These are phyloP conservation scores for Diachrysia chrysitis DNA, from an alignment of 2,888 invertebrate genomes.

Conservation along the genomic window DNA sequence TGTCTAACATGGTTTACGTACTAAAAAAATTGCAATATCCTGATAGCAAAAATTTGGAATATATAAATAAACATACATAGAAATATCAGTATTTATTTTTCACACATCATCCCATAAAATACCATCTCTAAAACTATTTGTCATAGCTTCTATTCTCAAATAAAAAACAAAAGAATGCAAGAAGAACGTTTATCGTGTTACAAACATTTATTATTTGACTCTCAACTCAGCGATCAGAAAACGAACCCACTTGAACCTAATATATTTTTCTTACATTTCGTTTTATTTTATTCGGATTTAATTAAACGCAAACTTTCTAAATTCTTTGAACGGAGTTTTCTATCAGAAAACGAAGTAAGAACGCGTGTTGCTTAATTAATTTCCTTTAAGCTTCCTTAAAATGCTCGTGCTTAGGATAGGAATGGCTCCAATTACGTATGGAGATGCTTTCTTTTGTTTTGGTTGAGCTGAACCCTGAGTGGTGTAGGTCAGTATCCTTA, in stretches of 20 bases:
- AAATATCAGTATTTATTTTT: too few relatives aligned
- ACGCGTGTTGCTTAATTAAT: conserved; percentile 57
- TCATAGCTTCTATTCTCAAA: background rate
- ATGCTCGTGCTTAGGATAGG: conserved; percentile 30
- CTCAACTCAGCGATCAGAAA: conserved; percentile 24
- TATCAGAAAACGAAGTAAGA: conserved; percentile 45
- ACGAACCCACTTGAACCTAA: conserved; percentile 24
- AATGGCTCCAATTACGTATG: conserved; percentile 36
- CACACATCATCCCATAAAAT: too few relatives aligned
- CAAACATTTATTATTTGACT: conserved; percentile 1
- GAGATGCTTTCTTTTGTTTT: conserved; percentile 8
- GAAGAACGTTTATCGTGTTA: background rate
- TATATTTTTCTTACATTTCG: conserved; percentile 44
- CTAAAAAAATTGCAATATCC: too few relatives aligned
- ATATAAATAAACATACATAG: too few relatives aligned
- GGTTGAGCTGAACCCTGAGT: background rate
- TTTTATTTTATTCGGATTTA: conserved; percentile 38
- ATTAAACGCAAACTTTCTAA: conserved; percentile 53
- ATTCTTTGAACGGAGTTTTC: conserved; percentile 52
- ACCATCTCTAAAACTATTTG: background rate
- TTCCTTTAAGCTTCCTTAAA: conserved; percentile 38
- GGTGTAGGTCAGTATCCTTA: conserved; percentile 13
- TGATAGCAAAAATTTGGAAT: too few relatives aligned
- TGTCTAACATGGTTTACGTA: too few relatives aligned
- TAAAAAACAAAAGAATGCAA: background rate